Evolutionary conservation across 2,113 vertebrate genomes (phyloP).

Genomic region (Phrynosoma platyrhinos): DNA sequence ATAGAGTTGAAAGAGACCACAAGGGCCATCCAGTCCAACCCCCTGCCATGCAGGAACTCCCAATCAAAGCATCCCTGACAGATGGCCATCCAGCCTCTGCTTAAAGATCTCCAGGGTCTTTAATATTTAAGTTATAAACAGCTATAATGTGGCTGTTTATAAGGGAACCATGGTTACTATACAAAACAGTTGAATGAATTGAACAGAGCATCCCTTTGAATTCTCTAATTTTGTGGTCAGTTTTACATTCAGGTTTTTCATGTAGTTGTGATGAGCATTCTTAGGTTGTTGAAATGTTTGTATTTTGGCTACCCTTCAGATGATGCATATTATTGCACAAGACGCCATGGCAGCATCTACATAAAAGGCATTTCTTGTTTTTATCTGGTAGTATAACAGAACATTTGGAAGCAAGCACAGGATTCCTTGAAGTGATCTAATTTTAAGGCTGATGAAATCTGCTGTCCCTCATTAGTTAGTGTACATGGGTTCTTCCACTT

Average conservation of each 20-base stretch:
- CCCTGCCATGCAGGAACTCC: too few relatives aligned
- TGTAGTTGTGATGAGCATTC: background rate
- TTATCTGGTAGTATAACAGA: background rate
- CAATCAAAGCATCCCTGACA: too few relatives aligned
- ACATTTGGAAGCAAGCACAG: background rate
- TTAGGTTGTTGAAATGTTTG: background rate
- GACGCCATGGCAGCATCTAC: background rate
- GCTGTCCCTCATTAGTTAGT: background rate
- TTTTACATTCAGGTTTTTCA: background rate
- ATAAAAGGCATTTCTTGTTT: background rate
- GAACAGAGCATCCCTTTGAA: too few relatives aligned
- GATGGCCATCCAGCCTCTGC: too few relatives aligned
- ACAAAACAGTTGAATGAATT: background rate
- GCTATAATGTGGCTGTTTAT: background rate
- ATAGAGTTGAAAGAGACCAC: too few relatives aligned
- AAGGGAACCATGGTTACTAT: background rate
- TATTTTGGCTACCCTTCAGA: background rate
- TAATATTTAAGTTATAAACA: constrained; percentile 4
- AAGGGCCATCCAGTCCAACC: too few relatives aligned
- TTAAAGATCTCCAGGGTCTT: too few relatives aligned
- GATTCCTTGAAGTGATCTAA: background rate
- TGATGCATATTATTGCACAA: background rate
- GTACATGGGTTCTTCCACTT: background rate
- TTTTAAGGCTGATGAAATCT: background rate
- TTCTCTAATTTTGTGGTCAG: background rate